Percentiles rank a stretch among this genome's conserved stretches.
These are phyloP conservation scores for Vollenhovia emeryi DNA, from an alignment of 1,140 invertebrate species.

Conservation along the genomic window DNA sequence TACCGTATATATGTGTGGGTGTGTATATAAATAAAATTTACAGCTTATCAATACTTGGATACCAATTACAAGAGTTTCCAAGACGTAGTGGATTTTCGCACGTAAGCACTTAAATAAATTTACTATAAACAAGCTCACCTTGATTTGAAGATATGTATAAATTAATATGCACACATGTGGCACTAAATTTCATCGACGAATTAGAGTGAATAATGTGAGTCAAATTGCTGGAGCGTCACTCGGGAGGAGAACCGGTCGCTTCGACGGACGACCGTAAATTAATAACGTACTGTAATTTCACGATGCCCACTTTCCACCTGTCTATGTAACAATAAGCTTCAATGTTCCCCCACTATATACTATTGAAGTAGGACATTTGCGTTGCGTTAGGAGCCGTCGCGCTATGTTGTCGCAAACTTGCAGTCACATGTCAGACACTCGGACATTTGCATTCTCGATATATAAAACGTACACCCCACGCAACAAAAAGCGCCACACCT, in stretches of 20 bases:
- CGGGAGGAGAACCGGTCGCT: constrained; percentile 60
- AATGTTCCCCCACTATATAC: constrained; percentile 67
- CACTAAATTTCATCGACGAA: constrained; percentile 43
- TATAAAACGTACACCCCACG: too few species aligned
- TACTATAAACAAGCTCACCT: constrained; percentile 58
- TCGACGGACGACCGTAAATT: constrained; percentile 67
- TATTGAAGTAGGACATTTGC: constrained; percentile 45
- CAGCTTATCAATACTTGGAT: too few species aligned
- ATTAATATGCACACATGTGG: constrained; percentile 7
- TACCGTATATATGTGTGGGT: too few species aligned
- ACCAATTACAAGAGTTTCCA: too few species aligned
- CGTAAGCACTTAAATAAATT: too few species aligned
- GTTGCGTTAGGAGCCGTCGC: constrained; percentile 9
- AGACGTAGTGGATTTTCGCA: too few species aligned
- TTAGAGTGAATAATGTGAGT: constrained; percentile 35
- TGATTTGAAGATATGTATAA: constrained; percentile 8
- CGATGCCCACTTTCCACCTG: constrained; percentile 70
- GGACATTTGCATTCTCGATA: not conserved
- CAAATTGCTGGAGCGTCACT: constrained; percentile 39
- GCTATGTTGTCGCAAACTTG: not conserved
- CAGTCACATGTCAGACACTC: constrained; percentile 16
- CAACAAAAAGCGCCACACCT: too few species aligned
- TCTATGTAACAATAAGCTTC: constrained; percentile 71
- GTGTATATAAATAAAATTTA: too few species aligned
- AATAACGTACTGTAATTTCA: constrained; percentile 72